Conservation (phyloP, 2,113 vertebrate species). For the Arenaria interpres region DNA sequence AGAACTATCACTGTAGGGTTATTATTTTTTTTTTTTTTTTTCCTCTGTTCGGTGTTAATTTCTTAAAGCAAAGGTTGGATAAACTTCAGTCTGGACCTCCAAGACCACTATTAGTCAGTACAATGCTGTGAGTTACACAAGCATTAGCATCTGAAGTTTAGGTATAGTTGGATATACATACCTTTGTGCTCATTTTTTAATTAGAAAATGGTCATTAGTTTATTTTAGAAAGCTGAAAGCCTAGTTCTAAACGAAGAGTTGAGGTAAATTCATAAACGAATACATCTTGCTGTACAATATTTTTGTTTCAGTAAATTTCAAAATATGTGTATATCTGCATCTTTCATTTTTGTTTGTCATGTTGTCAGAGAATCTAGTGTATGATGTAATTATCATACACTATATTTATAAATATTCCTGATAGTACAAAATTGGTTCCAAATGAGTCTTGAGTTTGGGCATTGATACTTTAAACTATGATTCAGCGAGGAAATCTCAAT, state of each 20-base stretch:
- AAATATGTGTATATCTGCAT: conserved; percentile 29
- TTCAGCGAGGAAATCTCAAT: neutral
- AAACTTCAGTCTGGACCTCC: neutral
- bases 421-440: neutral
- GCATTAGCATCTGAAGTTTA: neutral
- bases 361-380: conserved; percentile 44
- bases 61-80: neutral
- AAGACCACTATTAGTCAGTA: neutral
- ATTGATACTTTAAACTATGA: neutral
- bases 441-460: neutral
- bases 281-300: neutral
- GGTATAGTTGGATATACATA: neutral
- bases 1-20: neutral
- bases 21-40: neutral
- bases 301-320: neutral
- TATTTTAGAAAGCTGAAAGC: neutral
- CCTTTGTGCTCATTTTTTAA: neutral
- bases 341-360: conserved; percentile 56
- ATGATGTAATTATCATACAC: conserved; percentile 51
- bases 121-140: neutral
- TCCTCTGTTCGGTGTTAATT: neutral
- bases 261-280: neutral
- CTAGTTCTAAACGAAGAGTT: neutral
- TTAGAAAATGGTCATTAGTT: neutral
- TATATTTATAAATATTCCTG: neutral